Evolutionary conservation across 2,797 vertebrate species (phyloP).

Genomic region (Spinus olivaceus): DNA sequence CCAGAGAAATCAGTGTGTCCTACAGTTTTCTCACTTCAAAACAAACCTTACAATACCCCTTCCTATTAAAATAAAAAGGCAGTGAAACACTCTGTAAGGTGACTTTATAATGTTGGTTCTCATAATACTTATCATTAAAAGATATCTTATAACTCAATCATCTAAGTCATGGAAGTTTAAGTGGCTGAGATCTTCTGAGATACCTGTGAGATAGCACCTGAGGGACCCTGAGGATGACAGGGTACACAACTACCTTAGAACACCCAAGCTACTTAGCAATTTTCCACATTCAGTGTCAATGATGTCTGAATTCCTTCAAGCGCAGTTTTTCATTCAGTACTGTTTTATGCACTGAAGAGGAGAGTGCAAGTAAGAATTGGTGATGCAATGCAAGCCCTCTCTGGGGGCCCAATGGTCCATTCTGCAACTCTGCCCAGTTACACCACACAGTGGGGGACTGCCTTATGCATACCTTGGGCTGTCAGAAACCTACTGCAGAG

Average conservation of each 20-base stretch:
- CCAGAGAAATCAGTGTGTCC: not conserved
- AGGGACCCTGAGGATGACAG: not conserved
- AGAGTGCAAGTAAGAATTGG: not conserved
- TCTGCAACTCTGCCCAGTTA: too few species aligned
- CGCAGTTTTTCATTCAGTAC: not conserved
- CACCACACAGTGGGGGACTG: not conserved
- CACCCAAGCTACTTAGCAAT: not conserved
- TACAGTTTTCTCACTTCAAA: not conserved
- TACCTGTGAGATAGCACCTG: fast-evolving
- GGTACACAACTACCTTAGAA: not conserved
- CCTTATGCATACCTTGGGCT: fast-evolving
- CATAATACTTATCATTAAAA: not conserved
- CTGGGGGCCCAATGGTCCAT: fast-evolving
- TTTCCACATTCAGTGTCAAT: not conserved
- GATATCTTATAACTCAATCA: not conserved
- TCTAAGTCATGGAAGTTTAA: not conserved
- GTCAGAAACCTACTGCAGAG: not conserved
- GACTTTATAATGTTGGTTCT: not conserved
- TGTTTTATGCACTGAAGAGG: not conserved
- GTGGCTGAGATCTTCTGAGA: not conserved
- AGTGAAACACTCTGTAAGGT: not conserved
- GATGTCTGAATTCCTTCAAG: not conserved
- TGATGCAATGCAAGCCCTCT: not conserved
- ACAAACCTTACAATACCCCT: not conserved
- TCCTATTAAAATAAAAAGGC: not conserved